Conservation (phyloP, 2,113 vertebrate species). For the Chroicocephalus ridibundus region DNA sequence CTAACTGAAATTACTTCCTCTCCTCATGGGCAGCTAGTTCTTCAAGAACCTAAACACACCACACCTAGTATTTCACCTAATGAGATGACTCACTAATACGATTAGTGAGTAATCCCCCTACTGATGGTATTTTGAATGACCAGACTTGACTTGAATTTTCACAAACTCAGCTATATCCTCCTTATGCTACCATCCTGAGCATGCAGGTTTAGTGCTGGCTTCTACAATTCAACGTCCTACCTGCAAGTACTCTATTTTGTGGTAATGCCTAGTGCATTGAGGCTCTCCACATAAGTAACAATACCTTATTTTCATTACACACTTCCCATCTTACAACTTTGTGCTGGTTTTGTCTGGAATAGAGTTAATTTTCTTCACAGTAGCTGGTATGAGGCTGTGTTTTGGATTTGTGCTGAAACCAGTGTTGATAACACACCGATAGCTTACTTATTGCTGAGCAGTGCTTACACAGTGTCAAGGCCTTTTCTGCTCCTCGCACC, state of each 20-base stretch:
- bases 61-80: background rate
- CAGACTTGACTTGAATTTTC: background rate
- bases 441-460: background rate
- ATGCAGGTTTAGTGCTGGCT: background rate
- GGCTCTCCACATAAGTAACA: background rate
- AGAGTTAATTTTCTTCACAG: background rate
- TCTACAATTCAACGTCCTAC: background rate
- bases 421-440: background rate
- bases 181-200: background rate
- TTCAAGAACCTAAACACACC: background rate
- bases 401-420: background rate
- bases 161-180: background rate
- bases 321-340: background rate
- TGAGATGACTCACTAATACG: background rate
- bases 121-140: background rate
- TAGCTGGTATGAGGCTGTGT: too few species aligned
- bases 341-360: background rate
- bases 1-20: background rate
- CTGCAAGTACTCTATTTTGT: background rate
- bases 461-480: background rate
- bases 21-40: background rate
- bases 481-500: background rate
- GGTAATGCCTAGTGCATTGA: background rate
- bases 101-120: background rate
- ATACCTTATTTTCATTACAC: background rate